Conservation (phyloP, 2,797 vertebrate species). For the Gila robusta region DNA sequence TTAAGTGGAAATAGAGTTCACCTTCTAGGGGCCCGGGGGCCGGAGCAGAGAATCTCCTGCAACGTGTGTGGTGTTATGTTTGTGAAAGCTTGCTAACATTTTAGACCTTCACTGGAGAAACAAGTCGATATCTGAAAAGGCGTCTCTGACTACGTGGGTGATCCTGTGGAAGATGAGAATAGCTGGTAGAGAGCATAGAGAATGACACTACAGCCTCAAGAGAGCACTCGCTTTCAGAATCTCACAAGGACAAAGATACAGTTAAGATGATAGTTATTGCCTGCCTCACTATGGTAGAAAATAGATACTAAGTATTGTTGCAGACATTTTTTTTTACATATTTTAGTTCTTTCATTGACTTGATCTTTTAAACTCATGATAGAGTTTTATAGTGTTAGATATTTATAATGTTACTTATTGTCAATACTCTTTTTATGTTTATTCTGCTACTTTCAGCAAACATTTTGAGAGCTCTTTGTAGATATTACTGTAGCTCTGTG, state of each 20-base stretch:
- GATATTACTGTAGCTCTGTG: neutral
- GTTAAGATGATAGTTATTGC: constrained; percentile 32
- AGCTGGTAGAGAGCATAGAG: constrained; percentile 26
- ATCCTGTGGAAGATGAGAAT: constrained; percentile 38
- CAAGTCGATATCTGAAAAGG: constrained; percentile 56
- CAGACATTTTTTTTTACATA: neutral
- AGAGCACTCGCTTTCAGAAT: constrained; percentile 5
- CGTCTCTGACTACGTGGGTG: constrained; percentile 52
- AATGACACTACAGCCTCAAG: constrained; percentile 48
- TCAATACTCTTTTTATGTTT: neutral
- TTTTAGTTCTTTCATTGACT: neutral
- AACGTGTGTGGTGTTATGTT: constrained; percentile 56
- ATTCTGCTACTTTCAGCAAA: neutral
- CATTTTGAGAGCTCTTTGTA: neutral
- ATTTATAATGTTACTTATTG: neutral
- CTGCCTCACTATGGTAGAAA: constrained; percentile 2
- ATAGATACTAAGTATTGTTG: neutral
- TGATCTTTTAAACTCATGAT: neutral
- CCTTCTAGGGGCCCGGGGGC: constrained; percentile 35
- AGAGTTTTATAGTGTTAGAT: neutral
- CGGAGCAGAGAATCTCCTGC: constrained; percentile 26
- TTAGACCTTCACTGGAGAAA: constrained; percentile 57
- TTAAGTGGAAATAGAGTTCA: constrained; percentile 61
- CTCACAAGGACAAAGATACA: constrained; percentile 29
- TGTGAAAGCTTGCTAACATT: constrained; percentile 46